Evolutionary conservation across 2,888 invertebrate genomes (phyloP).

Genomic region (Acleris holmiana): DNA sequence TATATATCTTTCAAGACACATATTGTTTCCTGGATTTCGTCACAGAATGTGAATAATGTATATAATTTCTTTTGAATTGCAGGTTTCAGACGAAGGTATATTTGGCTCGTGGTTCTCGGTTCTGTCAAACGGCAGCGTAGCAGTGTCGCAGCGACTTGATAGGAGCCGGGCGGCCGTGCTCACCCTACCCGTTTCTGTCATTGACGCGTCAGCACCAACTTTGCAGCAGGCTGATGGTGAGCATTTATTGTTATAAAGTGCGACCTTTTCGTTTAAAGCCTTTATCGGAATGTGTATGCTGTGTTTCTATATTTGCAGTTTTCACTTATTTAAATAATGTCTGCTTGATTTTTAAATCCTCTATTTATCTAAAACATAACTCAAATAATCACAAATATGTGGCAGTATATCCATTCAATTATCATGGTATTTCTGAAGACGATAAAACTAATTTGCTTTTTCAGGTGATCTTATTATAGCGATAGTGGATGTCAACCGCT

Average conservation of each 20-base stretch:
- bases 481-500: constrained; percentile 88
- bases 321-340: no score
- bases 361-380: no score
- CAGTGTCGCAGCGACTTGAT: constrained; percentile 86
- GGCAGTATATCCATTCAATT: no score
- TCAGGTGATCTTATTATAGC: constrained; percentile 86
- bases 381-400: no score
- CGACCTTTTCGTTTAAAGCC: no score
- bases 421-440: not conserved
- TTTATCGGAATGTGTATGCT: no score
- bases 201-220: constrained; percentile 91
- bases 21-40: no score
- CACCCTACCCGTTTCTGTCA: constrained; percentile 90
- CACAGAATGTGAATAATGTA: no score
- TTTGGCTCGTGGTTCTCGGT: constrained; percentile 73
- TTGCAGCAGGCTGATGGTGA: constrained; percentile 91
- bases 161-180: constrained; percentile 89
- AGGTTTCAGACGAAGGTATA: constrained; percentile 74
- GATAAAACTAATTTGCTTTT: constrained; percentile 22
- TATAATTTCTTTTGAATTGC: not conserved
- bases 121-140: constrained; percentile 78
- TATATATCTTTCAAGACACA: no score
- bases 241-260: not conserved
- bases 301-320: no score
- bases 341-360: no score